These are phyloP conservation scores for Halocynthia aurantium DNA, from an alignment of 23 tunicate species.

Conservation along the genomic window DNA sequence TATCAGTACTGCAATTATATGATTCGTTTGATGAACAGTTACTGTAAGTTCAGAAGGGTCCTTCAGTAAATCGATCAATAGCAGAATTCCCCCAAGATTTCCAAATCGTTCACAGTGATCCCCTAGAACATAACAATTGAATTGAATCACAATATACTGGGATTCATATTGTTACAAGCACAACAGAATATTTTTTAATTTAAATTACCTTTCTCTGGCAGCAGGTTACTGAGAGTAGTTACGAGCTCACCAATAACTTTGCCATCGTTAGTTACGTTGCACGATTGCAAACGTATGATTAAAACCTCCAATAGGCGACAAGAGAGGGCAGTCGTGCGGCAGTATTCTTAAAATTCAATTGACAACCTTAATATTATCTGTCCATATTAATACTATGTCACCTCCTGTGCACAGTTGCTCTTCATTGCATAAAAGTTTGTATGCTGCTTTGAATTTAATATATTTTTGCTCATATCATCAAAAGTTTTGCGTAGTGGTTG, in stretches of 20 bases:
- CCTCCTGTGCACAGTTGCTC: too few relatives aligned
- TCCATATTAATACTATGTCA: too few relatives aligned
- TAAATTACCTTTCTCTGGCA: constrained; percentile 5
- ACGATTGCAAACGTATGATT: constrained; percentile 4
- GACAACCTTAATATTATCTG: too few relatives aligned
- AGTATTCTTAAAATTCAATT: background rate
- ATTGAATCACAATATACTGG: background rate
- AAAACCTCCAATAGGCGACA: constrained; percentile 15
- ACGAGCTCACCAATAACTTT: constrained; percentile 11
- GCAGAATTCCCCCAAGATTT: constrained; percentile 11
- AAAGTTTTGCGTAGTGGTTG: too few relatives aligned
- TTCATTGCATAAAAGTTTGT: too few relatives aligned
- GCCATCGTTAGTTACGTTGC: background rate
- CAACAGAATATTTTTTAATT: background rate
- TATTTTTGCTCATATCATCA: too few relatives aligned
- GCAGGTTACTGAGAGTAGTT: constrained; percentile 3
- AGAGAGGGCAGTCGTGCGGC: background rate
- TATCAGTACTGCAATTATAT: background rate
- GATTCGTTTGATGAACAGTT: constrained; percentile 16
- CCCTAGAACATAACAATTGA: background rate
- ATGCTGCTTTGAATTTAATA: too few relatives aligned
- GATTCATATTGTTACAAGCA: background rate
- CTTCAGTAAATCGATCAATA: background rate
- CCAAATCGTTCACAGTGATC: constrained; percentile 9
- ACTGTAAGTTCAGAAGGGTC: background rate